Evolutionary conservation across 2,888 invertebrate genomes (phyloP).

Genomic region (Dugesia japonica): DNA sequence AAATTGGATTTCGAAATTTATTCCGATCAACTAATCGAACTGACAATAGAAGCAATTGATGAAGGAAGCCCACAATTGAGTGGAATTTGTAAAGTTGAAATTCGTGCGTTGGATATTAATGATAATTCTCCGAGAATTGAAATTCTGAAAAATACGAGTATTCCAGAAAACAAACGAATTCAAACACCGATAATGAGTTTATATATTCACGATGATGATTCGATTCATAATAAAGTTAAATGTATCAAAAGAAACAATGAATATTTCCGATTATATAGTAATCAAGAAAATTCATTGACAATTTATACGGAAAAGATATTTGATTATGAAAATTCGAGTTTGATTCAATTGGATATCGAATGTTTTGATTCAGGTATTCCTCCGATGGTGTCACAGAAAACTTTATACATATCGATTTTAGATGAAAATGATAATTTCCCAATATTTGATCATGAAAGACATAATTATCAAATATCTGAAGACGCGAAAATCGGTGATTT

Average conservation of each 20-base stretch:
- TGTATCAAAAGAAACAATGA: conserved; percentile 5
- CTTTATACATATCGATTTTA: conserved; percentile 24
- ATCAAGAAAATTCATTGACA: conserved; percentile 17
- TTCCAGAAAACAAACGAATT: conserved; percentile 5
- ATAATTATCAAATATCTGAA: conserved; percentile 25
- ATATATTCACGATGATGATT: conserved; percentile 25
- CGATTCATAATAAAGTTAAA: background rate
- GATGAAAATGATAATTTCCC: conserved; percentile 32
- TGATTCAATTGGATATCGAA: conserved; percentile 12
- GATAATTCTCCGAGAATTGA: conserved; percentile 28
- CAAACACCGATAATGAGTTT: background rate
- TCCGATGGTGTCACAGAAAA: background rate
- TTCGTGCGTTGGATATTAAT: conserved; percentile 22
- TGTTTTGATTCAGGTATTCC: conserved; percentile 31
- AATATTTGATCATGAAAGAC: background rate
- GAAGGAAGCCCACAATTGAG: conserved; percentile 24
- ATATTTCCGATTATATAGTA: background rate
- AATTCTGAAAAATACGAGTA: conserved; percentile 21
- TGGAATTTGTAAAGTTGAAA: background rate
- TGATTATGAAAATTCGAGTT: conserved; percentile 22
- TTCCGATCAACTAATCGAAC: background rate
- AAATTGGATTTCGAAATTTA: conserved; percentile 26
- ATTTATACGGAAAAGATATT: conserved; percentile 26
- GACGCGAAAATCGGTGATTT: background rate
- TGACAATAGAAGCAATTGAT: conserved; percentile 20